Evolutionary conservation across 2,888 invertebrate genomes (phyloP), one percentile per base, ranked within the genome.

Genomic region (Dione vanillae): DNA sequence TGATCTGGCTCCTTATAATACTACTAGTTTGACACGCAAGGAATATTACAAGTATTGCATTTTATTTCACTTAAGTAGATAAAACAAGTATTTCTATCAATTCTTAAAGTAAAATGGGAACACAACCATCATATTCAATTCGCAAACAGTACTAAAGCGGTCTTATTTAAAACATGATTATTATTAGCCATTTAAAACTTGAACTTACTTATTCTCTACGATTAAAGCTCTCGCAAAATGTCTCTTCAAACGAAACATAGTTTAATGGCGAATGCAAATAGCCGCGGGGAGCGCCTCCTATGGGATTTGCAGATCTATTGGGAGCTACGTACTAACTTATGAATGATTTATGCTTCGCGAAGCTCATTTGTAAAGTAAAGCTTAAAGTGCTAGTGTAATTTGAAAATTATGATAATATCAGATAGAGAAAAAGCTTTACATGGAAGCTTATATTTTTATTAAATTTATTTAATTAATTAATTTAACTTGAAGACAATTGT

Each of bases 261-360:
- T 69, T 62, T 69, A 68, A 68, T 68, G 68, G 52, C 20, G 68
- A 62, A 68, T 68, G 68, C 54, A 64, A 69, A 64, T 69, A 62
- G 68, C 68, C 62, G 54, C 62, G 62, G 62, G 68, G 51, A 59
- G 51, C 62, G 68, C 45, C 62, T 47, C 68, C 68, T 69, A 10
- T n/a, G 68, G 68, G 68, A 62, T 47, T 54, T 52, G 37, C 35
- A 51, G 54, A n/a, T n/a, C 64, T 52, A 37, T 49, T 61, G 67
- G 67, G 67, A 61, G 61, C 43, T 64, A 56, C 37, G 56, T 37
- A 56, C 37, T 37, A 16, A 54, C 47, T 64, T 69, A 64, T 69
- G 69, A 69, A 69, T 69, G 69, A 69, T 69, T 69, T 69, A 69
- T 69, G 35, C 14, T 52, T 56, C 41, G 62, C 54, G 47, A 64